Base-by-base conservation (phyloP, 64 coral and sea anemone genomes). In the Stichodactyla mertensii region DNA sequence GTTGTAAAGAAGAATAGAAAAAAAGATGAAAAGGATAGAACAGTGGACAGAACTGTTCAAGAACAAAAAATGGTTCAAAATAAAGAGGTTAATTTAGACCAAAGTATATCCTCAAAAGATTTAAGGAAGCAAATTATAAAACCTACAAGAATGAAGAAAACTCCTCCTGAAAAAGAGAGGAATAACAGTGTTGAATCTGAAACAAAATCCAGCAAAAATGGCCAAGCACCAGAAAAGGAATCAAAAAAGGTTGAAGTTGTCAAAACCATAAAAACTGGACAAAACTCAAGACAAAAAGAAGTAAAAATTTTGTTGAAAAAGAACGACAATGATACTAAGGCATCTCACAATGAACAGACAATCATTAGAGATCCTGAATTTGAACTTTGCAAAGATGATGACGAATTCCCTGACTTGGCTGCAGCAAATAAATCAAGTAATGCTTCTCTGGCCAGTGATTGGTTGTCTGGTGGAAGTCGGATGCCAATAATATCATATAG, bases 401-500 rank as follows among this genome's bases (percentile, higher is more conserved):
- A 85, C 7, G 89, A 91, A 13, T 91, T 91, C 62, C 89, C 89
- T 55, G 84, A 86, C 54, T 87, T 91, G 23, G 24, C 64, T 58
- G 45, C 27, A 16, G 9, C 61, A n/a, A 31, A 58, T 24, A 67
- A 54, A 59, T 24, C 27, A 31, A 8, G 24, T 1, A 74, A 23
- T 74, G 13, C 71, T 52, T 55, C 57, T 14, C 26, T 64, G 16
- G 52, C 77, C 55, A 51, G 45, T 54, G 15, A 67, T 55, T 52
- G 85, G 55, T 66, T 83, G 57, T 83, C 61, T 13, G 79, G 67
- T 52, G 85, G 57, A 54, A 71, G 22, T 78, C 57, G 85, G 15
- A 85, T 85, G 83, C 83, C 62, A 23, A 61, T 86, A 16, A 51
- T 91, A 71, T 91, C 90, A 4, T 91, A 91, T 78, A 91, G 90